Evolutionary conservation across 1,140 invertebrate species (phyloP), one percentile per base, ranked within the genome.

Genomic region (Drosophila subpulchrella): DNA sequence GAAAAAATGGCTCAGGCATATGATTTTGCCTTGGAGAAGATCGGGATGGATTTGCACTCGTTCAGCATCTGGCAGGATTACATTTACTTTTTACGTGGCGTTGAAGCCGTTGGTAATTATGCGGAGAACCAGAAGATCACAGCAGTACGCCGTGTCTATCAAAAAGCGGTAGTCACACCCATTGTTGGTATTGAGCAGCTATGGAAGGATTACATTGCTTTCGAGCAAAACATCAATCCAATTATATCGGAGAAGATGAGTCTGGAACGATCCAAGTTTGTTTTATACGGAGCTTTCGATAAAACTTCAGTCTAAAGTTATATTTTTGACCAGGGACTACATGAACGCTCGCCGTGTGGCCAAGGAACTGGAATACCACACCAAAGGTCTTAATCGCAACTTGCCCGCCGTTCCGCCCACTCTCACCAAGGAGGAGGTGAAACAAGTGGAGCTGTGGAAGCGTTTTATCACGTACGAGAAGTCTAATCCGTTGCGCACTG

Each of bases 1-100:
- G 98, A 99, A 93, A 99, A 99, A 94, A 99, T 99, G 97, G 98
- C 98, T 0, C 98, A 99, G 93, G 98, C 99, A 0, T 99, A 99
- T 92, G 99, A 99, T 93, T 99, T 99, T 94, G 98, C 99, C 0
- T 93, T 99, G 60, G 99, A 99, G 67, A 99, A 99, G 93, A 99
- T 99, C 85, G 99, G 99, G 3, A 97, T 99, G 95, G 98, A 99
- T 88, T 97, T 98, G 73, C 97, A 98, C 93, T 98, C 98, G 0
- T 98, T 97, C 92, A 96, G 96, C 24, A 97, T 99, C 71, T 99
- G 98, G 98, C 97, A 97, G 86, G 99, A 99, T 92, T 99, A 99
- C 90, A 97, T 99, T 0, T 96, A 95, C 32, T 99, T 99, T 93
- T 93, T 99, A n/a, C 99, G 99, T 93, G 96, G 96, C 70, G 98